A percentile compares a stretch with the other conserved stretches of the same genome.
These are phyloP conservation scores for Congeria kusceri DNA, from an alignment of 2,888 invertebrate species.

Conservation along the genomic window DNA sequence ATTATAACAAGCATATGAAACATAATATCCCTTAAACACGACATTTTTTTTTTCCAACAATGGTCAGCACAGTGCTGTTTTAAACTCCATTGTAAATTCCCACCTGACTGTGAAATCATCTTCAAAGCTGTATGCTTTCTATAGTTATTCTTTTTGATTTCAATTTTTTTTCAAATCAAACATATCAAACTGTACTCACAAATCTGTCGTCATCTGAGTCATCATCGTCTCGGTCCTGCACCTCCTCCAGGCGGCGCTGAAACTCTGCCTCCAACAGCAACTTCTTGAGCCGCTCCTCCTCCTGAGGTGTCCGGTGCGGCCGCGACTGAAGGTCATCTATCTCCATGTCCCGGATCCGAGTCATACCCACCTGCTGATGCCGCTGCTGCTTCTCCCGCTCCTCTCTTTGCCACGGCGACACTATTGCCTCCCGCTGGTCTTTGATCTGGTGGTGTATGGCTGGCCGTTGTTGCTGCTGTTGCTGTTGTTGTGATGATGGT, in stretches of 20 bases:
- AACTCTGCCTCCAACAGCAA: conserved; percentile 97
- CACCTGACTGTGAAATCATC: too few species aligned
- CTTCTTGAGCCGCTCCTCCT: conserved; percentile 81
- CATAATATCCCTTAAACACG: too few species aligned
- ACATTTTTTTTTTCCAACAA: too few species aligned
- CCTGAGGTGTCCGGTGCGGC: conserved; percentile 73
- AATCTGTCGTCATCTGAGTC: conserved; percentile 81
- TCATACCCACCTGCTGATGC: conserved; percentile 90
- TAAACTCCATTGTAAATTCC: too few species aligned
- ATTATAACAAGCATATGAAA: too few species aligned
- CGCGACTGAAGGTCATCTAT: conserved; percentile 91
- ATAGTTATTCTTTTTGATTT: too few species aligned
- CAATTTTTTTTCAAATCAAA: too few species aligned
- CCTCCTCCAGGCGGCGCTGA: conserved; percentile 94
- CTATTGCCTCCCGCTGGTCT: conserved; percentile 52
- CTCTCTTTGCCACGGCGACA: conserved; percentile 95
- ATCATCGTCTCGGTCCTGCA: conserved; percentile 90
- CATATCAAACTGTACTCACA: conserved; percentile 13
- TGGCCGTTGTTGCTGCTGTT: conserved; percentile 42
- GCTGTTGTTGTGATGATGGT: background rate
- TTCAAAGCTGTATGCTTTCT: too few species aligned
- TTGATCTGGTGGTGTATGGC: conserved; percentile 58
- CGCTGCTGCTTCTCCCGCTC: conserved; percentile 94
- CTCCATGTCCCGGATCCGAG: conserved; percentile 94
- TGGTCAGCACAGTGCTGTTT: too few species aligned